Base-by-base conservation (phyloP, 53 echinoderm and acorn worm species). In the Echinarachnius parma region DNA sequence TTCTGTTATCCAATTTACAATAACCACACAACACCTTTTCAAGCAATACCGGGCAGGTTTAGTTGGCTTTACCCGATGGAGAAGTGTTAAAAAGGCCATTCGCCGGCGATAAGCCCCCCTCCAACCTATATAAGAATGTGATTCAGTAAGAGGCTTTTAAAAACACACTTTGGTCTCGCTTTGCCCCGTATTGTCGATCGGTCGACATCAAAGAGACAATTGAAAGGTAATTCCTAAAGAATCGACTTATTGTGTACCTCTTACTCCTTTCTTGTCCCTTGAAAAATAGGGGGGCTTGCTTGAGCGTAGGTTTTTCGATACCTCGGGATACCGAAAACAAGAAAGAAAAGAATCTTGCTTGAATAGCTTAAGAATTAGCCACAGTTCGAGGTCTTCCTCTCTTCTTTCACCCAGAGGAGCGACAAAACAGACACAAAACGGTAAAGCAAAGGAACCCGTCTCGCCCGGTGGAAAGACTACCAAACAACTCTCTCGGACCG, bases 1-100 rank as follows among this genome's bases (percentile, higher is more conserved):
- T 56, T 56, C 13, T 72, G 74, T 72, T 72, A 54, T 56, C 74
- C 74, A 72, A 72, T 72, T 72, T 72, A 72, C 74, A 72, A 72
- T 56, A 36, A 72, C 74, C 39, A 42, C 39, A 30, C 56, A 56
- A 72, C 74, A 72, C 74, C 74, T 72, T 42, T 2, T 9, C 24
- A 72, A 57, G 37, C 57, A 36, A 26, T 72, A 28, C 56, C 9
- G 14, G 9, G 18, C 9, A 19, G 20, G 9, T 10, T 19, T 34
- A 62, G 35, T 10, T 29, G 58, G 31, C 25, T 57, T 61, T 65
- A 28, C 44, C 52, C 52, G 16, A 30, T 21, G 29, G 18, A 25
- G 31, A 65, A 28, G 46, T 46, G 23, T 65, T 28, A 7, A 65
- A 28, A 68, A 34, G 52, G n/a, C 52, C 52, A 47, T 46, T 68